Evolutionary conservation across 35 echinoderm and acorn worm species (phyloP).

Genomic region (Heliocidaris erythrogramma): DNA sequence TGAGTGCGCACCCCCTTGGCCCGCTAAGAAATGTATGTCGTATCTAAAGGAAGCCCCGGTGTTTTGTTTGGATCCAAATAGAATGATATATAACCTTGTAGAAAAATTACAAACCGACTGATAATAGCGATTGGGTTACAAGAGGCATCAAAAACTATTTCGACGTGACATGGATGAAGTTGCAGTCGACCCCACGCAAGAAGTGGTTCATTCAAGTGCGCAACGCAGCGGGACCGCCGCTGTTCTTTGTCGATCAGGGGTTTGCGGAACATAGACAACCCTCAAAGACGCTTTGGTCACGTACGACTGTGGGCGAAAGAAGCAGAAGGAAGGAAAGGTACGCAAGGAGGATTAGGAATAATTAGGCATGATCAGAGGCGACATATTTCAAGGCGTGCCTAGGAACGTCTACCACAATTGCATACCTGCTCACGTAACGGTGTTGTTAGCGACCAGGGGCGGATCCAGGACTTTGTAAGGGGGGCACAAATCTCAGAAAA

Average conservation of each 20-base stretch:
- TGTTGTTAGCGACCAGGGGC: no score
- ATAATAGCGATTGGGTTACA: constrained; percentile 17
- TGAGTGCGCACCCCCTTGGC: not conserved
- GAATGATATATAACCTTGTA: not conserved
- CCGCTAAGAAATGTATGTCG: not conserved
- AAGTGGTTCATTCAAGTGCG: constrained; percentile 9
- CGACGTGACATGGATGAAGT: not conserved
- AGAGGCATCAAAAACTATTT: not conserved
- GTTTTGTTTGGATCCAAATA: not conserved
- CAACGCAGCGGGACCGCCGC: not conserved
- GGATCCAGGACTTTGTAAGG: no score
- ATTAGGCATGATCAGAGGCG: not conserved
- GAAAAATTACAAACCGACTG: not conserved
- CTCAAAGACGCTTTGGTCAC: not conserved
- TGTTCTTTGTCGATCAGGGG: not conserved
- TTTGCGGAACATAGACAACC: not conserved
- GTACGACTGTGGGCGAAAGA: not conserved
- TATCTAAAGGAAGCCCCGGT: not conserved
- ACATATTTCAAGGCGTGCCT: not conserved
- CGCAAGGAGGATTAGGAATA: not conserved
- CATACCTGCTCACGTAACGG: not conserved
- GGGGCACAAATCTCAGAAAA: no score
- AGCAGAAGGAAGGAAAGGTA: not conserved
- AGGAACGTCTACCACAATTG: not conserved
- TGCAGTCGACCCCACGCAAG: not conserved